phyloP scores from a whole-genome alignment of 2,113 vertebrate genomes.

The Parotia lawesii region DNA sequence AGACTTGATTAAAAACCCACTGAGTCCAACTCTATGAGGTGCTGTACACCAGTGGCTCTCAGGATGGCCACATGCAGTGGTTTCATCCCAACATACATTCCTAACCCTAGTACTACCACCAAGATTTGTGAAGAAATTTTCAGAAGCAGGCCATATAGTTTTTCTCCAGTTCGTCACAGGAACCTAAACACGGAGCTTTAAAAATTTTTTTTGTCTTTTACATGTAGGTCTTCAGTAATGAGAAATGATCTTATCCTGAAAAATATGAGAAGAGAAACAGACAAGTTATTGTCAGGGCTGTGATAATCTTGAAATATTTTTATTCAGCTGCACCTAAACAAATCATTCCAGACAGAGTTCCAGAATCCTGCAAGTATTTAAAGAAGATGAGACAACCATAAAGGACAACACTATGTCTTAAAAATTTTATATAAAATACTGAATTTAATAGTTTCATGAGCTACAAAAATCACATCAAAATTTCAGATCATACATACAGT shows the following conservation, averaged over 20 bases:
- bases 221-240: neutral
- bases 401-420: neutral
- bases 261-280: neutral
- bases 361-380: neutral
- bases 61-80: neutral
- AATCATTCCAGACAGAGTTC: neutral
- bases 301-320: neutral
- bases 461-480: neutral
- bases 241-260: neutral
- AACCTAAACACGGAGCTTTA: neutral
- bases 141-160: neutral
- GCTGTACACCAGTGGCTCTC: accelerated
- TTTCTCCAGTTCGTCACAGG: neutral
- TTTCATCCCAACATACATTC: neutral
- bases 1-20: neutral
- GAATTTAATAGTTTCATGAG: neutral
- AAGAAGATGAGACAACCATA: neutral
- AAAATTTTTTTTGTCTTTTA: neutral
- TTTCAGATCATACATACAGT: neutral
- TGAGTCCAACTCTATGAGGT: neutral
- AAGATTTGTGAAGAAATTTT: neutral
- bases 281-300: neutral
- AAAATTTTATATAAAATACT: neutral
- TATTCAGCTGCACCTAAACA: neutral
- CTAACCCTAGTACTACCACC: neutral